Conservation (phyloP, 2,113 vertebrate genomes). For the Heterocephalus glaber region DNA sequence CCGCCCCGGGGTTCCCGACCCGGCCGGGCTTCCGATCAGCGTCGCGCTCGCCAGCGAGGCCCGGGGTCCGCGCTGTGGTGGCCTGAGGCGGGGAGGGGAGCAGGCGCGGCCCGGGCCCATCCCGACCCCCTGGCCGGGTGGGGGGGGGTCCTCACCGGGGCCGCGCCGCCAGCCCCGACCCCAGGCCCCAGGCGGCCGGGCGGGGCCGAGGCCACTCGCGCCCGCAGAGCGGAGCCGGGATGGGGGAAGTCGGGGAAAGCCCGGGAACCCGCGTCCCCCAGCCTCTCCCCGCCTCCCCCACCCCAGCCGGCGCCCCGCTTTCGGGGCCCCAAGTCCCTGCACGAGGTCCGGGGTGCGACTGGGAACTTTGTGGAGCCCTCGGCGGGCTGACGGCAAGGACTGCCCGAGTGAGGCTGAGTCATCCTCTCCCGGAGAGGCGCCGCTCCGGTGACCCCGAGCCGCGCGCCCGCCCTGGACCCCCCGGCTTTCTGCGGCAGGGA, state of each 20-base stretch:
- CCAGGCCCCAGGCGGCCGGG: no score
- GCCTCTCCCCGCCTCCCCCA: neutral
- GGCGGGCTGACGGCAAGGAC: conserved; percentile 57
- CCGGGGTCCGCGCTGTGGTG: neutral
- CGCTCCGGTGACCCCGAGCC: conserved; percentile 12
- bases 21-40: neutral
- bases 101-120: conserved; percentile 81
- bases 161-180: no score
- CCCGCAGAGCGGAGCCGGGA: neutral
- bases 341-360: conserved; percentile 58
- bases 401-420: conserved; percentile 84
- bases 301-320: neutral
- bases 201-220: no score
- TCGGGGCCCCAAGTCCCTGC: neutral
- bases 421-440: conserved; percentile 74
- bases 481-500: neutral
- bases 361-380: conserved; percentile 80
- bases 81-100: conserved; percentile 67
- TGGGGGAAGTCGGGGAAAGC: neutral
- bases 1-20: neutral
- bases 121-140: conserved; percentile 79
- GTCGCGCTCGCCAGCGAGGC: neutral
- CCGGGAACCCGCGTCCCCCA: neutral
- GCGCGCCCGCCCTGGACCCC: neutral
- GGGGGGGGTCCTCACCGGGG: no score